These are phyloP conservation scores for Poecilia picta DNA, from an alignment of 2,797 vertebrate species.

Conservation along the genomic window DNA sequence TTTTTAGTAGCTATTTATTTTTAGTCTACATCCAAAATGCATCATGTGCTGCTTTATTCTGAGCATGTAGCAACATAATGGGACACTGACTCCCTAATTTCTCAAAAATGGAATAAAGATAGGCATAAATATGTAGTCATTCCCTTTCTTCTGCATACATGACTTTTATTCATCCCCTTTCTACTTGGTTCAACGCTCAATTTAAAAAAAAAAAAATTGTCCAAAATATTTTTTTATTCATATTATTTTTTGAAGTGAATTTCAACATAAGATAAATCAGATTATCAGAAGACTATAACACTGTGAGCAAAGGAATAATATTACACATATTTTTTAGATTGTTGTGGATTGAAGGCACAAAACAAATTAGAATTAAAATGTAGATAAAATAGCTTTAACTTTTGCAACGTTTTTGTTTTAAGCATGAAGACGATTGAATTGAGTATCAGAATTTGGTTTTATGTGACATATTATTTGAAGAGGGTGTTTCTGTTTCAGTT, in stretches of 20 bases:
- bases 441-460: background rate
- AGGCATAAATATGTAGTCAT: background rate
- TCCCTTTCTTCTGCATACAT: background rate
- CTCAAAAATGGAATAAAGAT: background rate
- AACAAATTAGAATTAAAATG: background rate
- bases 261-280: background rate
- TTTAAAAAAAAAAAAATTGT: background rate
- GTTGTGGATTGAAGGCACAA: background rate
- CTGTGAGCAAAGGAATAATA: background rate
- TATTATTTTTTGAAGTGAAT: background rate
- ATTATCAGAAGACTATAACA: background rate
- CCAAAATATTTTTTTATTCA: background rate
- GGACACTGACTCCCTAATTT: background rate
- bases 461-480: conserved; percentile 4
- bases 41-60: background rate
- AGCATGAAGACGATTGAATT: background rate
- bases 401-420: background rate
- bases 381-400: background rate
- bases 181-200: background rate
- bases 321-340: background rate
- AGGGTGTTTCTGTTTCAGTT: background rate
- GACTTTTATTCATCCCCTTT: background rate
- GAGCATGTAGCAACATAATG: background rate
- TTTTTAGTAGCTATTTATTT: background rate
- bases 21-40: background rate